Percentiles rank a stretch among this genome's conserved stretches.
Evolutionary conservation across 2,797 vertebrate species (phyloP).

Genomic region (Caiman crocodilus): DNA sequence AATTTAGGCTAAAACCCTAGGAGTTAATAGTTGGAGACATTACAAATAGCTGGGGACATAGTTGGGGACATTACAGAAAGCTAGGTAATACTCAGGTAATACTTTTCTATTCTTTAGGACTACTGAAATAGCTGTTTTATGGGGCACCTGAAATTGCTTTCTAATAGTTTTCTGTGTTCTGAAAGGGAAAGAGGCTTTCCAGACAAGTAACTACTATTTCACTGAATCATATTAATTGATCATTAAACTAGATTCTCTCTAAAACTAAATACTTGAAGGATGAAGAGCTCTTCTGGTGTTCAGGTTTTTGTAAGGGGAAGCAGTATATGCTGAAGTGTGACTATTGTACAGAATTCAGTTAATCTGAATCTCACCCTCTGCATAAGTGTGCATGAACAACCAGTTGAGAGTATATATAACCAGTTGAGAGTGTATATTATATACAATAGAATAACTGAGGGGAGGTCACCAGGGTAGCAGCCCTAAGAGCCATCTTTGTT

Average conservation of each 20-base stretch:
- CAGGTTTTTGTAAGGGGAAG: background rate
- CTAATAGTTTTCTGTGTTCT: background rate
- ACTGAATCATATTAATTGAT: slow-evolving; percentile 3
- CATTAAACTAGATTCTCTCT: slow-evolving; percentile 10
- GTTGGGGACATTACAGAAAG: background rate
- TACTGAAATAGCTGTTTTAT: background rate
- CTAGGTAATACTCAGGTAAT: background rate
- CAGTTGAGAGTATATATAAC: background rate
- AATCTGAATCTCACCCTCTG: background rate
- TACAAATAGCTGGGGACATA: background rate
- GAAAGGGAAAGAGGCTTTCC: background rate
- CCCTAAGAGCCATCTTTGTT: too few relatives aligned
- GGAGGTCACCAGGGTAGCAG: too few relatives aligned
- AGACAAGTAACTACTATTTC: background rate
- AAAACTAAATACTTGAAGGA: background rate
- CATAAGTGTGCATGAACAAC: background rate
- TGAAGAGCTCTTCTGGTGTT: background rate
- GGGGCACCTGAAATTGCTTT: background rate
- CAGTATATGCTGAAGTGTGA: background rate
- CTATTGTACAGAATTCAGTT: background rate
- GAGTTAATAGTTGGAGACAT: background rate
- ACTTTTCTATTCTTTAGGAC: background rate
- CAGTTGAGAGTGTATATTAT: background rate
- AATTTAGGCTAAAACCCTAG: slow-evolving; percentile 20
- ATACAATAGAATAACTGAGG: too few relatives aligned